Evolutionary conservation across 2,888 invertebrate genomes (phyloP), one percentile per base, ranked within the genome.

Genomic region (Tetropium fuscum): DNA sequence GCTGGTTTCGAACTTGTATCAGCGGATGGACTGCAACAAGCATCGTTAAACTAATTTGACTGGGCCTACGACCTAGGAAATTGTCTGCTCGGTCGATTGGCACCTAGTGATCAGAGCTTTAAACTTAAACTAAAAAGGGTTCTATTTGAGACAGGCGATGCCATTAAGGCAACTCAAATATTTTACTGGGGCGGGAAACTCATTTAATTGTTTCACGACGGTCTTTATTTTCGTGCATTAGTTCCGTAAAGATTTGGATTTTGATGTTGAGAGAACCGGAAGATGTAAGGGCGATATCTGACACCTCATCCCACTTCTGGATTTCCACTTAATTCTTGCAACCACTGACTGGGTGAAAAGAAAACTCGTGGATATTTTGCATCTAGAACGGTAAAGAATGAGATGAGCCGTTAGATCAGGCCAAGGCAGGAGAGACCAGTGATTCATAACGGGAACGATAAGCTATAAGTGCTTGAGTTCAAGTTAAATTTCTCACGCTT

Each of bases 1-100:
- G 87, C 85, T 95, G 95, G 85, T 94, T 95, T 74, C 94, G 94
- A 73, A 95, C 95, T 88, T 94, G 94, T 74, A 95, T 94, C 84
- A 94, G 84, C 48, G 95, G 95, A 82, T 94, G 94, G 87, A 95
- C 95, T 95, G 88, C 36, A 85, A 84, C 64, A 64, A 67, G 60
- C 55, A 63, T 58, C 44, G 53, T 60, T 60, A 55, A 60, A 60
- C 63, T 60, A 64, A 64, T 64, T 60, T n/a, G n/a, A n/a, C n/a
- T n/a, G n/a, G n/a, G n/a, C n/a, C n/a, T n/a, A n/a, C n/a, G n/a
- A n/a, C n/a, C n/a, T n/a, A n/a, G n/a, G n/a, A n/a, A n/a, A n/a
- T n/a, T n/a, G n/a, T n/a, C n/a, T n/a, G n/a, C n/a, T n/a, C n/a
- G n/a, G n/a, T n/a, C n/a, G n/a, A n/a, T n/a, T n/a, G n/a, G n/a